Evolutionary conservation across 2,797 vertebrate genomes (phyloP), one percentile per base, ranked within the genome.

Genomic region (Antennarius maculatus): DNA sequence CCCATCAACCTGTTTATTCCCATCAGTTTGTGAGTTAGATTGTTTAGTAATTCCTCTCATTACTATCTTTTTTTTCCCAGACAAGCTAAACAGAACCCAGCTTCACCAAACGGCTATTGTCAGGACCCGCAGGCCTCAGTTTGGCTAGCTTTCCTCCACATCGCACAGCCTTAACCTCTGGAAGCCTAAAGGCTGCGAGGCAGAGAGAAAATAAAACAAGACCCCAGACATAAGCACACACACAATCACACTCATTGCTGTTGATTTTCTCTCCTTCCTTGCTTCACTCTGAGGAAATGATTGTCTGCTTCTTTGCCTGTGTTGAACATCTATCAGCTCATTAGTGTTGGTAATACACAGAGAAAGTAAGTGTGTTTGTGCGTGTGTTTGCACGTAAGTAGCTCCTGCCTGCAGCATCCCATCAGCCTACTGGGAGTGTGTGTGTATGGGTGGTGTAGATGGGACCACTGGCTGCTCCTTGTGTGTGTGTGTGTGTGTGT

Each of bases 331-430:
- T 91, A 83, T 87, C 81, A 87, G 89, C 83, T 91, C 87, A 93
- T 93, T 91, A 92, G 86, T 86, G 86, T 80, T 89, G 77, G 85
- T 93, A 92, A 92, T 83, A 55, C 72, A 88, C 83, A 85, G 85
- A 89, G 82, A 89, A 84, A 80, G 78, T 77, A 76, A 74, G 86
- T 82, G 73, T 79, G 72, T 81, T 74, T 79, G 73, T 68, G 76
- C 81, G 80, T 85, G 69, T 80, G 66, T 80, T 65, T 83, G 65
- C 51, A 48, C 23, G 56, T 66, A 57, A 84, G 84, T 80, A 85
- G 82, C 77, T 75, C 77, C 85, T 81, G 88, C 92, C 90, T 79
- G 77, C 74, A 86, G 91, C 89, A 9, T 85, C 79, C 54, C 72
- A 72, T 82, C 68, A 45, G 83, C 76, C 85, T 81, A 14, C 69